Evolutionary conservation across 2,113 vertebrate species (phyloP).

Genomic region (Dromaius novaehollandiae): DNA sequence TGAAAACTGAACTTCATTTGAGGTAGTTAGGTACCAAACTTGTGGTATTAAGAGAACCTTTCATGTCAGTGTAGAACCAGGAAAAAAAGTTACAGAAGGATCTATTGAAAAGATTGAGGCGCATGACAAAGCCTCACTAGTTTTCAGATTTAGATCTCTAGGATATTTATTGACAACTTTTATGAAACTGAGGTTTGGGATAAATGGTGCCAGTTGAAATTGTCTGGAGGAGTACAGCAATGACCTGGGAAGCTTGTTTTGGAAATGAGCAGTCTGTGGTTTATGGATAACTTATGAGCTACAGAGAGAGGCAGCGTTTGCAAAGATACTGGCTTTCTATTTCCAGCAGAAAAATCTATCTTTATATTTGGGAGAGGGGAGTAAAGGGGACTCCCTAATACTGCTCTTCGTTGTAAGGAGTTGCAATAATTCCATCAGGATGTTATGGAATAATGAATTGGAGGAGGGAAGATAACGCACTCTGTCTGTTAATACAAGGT

Average conservation of each 20-base stretch:
- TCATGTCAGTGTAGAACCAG: not conserved
- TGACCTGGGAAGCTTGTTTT: not conserved
- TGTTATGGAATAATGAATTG: not conserved
- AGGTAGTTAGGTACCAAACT: not conserved
- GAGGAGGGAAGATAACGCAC: not conserved
- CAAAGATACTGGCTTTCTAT: not conserved
- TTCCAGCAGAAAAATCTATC: not conserved
- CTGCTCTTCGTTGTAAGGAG: not conserved
- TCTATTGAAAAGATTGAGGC: not conserved
- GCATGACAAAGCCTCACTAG: not conserved
- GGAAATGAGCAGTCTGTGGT: not conserved
- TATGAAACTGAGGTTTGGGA: not conserved
- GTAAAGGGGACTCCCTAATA: not conserved
- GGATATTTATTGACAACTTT: not conserved
- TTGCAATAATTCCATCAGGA: not conserved
- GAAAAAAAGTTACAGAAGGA: not conserved
- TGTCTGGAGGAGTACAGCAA: not conserved
- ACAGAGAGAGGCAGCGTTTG: not conserved
- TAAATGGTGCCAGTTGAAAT: not conserved
- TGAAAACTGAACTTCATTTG: not conserved
- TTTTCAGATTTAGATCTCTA: not conserved
- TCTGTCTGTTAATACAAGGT: not conserved
- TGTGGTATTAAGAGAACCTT: not conserved
- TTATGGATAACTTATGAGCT: not conserved
- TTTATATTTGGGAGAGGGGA: not conserved